Evolutionary conservation across 2,797 vertebrate genomes (phyloP).

Genomic region (Rhadinocentrus ornatus): DNA sequence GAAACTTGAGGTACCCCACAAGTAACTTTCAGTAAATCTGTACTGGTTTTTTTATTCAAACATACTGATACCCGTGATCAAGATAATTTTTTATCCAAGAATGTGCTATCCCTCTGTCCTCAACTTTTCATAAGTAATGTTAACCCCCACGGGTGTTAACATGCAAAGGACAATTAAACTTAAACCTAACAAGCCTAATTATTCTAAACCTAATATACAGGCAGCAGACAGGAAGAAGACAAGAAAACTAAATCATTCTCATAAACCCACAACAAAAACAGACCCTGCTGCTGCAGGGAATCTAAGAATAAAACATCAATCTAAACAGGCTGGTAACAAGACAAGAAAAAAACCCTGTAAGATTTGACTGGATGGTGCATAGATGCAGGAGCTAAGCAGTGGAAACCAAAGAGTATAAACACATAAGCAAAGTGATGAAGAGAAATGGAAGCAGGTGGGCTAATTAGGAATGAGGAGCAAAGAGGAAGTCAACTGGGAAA

Average conservation of each 20-base stretch:
- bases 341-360: neutral
- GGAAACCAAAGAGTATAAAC: neutral
- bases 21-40: neutral
- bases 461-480: neutral
- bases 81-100: neutral
- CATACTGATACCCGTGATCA: neutral
- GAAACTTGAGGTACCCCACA: neutral
- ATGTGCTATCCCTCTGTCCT: too few relatives aligned
- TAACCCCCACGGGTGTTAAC: neutral
- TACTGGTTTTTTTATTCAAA: rapidly evolving
- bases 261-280: neutral
- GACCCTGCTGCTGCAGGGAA: neutral
- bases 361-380: neutral
- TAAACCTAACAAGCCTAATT: neutral
- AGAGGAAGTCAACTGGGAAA: neutral
- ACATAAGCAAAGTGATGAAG: neutral
- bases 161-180: neutral
- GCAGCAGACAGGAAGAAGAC: neutral
- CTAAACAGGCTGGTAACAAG: neutral
- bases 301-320: neutral
- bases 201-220: neutral
- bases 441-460: neutral
- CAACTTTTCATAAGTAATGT: neutral
- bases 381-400: neutral
- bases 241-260: neutral